Percentiles rank a stretch among this genome's conserved stretches.
These are phyloP conservation scores for Tachuris rubrigastra DNA, from an alignment of 2,113 vertebrate genomes.

Conservation along the genomic window DNA sequence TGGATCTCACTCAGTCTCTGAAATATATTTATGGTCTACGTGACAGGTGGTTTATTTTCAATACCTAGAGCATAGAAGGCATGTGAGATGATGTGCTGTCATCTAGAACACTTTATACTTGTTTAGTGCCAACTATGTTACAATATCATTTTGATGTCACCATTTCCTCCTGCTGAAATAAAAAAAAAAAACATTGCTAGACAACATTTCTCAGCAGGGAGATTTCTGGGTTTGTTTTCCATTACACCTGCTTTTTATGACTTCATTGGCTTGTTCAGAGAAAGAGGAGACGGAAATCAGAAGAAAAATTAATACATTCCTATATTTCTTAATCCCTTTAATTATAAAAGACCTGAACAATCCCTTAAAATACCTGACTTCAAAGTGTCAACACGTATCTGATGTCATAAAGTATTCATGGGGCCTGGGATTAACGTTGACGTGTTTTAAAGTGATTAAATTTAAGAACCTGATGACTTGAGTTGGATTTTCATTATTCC, in stretches of 20 bases:
- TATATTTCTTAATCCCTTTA: conserved; percentile 1
- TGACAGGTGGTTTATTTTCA: conserved; percentile 57
- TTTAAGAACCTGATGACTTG: conserved; percentile 9
- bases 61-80: conserved; percentile 22
- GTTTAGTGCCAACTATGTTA: conserved; percentile 61
- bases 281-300: not conserved
- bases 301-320: not conserved
- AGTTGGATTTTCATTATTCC: conserved; percentile 32
- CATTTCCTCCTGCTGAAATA: conserved; percentile 56
- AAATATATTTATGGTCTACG: not conserved
- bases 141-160: conserved; percentile 69
- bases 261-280: conserved; percentile 38
- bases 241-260: conserved; percentile 57
- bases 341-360: conserved; percentile 19
- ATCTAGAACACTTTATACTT: conserved; percentile 57
- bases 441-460: conserved; percentile 10
- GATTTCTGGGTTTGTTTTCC: conserved; percentile 26
- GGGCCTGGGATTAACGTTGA: conserved; percentile 9
- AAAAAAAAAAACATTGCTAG: conserved; percentile 60
- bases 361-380: not conserved
- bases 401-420: not conserved
- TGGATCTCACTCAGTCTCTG: conserved; percentile 11
- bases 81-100: conserved; percentile 59
- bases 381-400: not conserved
- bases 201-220: conserved; percentile 63